Evolutionary conservation across 2,888 invertebrate genomes (phyloP).

Genomic region (Pachymerium ferrugineum): DNA sequence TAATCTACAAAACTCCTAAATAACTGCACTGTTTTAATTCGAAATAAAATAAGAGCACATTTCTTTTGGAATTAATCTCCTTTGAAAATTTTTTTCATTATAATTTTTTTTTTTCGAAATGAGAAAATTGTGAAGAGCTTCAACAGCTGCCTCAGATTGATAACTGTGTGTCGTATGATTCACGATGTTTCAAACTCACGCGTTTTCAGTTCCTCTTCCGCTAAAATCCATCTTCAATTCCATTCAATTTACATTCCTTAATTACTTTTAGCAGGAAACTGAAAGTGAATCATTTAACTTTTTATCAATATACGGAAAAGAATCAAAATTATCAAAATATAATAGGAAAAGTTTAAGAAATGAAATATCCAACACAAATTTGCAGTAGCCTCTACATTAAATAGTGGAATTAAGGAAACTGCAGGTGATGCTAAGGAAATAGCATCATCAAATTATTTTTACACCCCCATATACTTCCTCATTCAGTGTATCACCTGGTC

Average conservation of each 20-base stretch:
- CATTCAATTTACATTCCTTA: slow-evolving; percentile 19
- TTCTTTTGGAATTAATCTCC: not conserved
- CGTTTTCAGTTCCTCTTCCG: slow-evolving; percentile 25
- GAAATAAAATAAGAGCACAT: no score
- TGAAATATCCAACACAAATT: not conserved
- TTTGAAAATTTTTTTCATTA: not conserved
- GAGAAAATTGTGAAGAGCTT: not conserved
- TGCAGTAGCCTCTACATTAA: no score
- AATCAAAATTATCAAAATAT: no score
- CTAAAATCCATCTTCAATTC: not conserved
- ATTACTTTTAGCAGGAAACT: slow-evolving; percentile 19
- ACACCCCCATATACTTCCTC: no score
- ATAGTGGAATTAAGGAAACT: no score
- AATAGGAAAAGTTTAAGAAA: not conserved
- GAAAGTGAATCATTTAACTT: slow-evolving; percentile 8
- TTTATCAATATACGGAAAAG: no score
- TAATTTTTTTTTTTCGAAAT: not conserved
- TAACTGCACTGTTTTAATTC: slow-evolving; percentile 16
- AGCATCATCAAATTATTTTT: no score
- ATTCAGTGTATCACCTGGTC: no score
- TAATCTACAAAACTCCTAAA: not conserved
- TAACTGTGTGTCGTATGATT: slow-evolving; percentile 11
- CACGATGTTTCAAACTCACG: slow-evolving; percentile 10
- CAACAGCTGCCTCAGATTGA: not conserved
- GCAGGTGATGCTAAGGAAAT: no score